Evolutionary conservation across 2,888 invertebrate genomes (phyloP), one percentile per base, ranked within the genome.

Genomic region (Seira sanloemensis): DNA sequence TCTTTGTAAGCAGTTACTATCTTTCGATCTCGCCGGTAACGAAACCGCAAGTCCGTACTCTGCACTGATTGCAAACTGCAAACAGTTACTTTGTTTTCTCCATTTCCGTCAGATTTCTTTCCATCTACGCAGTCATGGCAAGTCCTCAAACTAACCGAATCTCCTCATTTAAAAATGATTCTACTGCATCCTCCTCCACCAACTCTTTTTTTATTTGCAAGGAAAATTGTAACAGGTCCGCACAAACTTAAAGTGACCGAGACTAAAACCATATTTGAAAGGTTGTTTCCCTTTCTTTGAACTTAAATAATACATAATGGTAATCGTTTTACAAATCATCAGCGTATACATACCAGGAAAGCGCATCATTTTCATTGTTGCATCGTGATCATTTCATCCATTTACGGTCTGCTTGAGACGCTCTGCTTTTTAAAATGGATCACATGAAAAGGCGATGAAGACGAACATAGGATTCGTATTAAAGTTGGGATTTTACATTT

Each of bases 251-350:
- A 69, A 69, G 75, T 65, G 81, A 69, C 75, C 75, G 46, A 65
- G 54, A 69, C 27, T 21, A 67, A 25, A 46, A 73, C 16, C 54
- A 58, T 65, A 67, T 75, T 81, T 27, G 19, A 81, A 69, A 81
- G 81, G 81, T 81, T 81, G 76, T 81, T 81, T 81, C 81, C 81
- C 81, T 75, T 80, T 80, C 75, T 74, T 74, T 74, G 66, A 66
- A 66, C 66, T 66, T 65, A 75, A 66, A 75, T 71, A 77, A 37
- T 37, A 37, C 37, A 37, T 37, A 37, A 37, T 37, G 37, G 37
- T 37, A 37, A 71, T 54, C 68, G 21, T 68, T 77, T 67, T 77
- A 68, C 68, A 78, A 68, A 77, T 68, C 77, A 77, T 77, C 68
- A 79, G 23, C 67, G 23, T 27, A 67, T 16, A 54, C 79, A 73